Evolutionary conservation across 2,113 vertebrate genomes (phyloP).

Genomic region (Argyrosomus japonicus): DNA sequence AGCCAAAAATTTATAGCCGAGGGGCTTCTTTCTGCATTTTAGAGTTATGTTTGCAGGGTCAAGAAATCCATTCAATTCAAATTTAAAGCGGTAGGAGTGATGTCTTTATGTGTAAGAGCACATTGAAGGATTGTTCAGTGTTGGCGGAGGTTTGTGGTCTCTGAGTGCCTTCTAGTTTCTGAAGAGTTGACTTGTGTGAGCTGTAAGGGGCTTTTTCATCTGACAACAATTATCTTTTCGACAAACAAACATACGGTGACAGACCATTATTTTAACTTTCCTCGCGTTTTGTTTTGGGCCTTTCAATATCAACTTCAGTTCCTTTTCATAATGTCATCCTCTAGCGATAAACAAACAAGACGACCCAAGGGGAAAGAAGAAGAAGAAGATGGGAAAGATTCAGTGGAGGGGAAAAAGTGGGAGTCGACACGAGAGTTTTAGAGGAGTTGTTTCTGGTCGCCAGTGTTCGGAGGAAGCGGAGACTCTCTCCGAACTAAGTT

Average conservation of each 20-base stretch:
- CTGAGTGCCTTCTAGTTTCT: slow-evolving; percentile 28
- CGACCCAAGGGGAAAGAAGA: not conserved
- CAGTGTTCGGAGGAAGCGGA: not conserved
- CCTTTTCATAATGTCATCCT: slow-evolving; percentile 42
- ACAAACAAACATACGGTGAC: slow-evolving; percentile 72
- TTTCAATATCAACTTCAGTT: slow-evolving; percentile 34
- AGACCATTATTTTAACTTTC: slow-evolving; percentile 70
- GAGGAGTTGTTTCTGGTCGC: slow-evolving; percentile 25
- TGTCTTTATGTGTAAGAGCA: slow-evolving; percentile 52
- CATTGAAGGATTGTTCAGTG: slow-evolving; percentile 44
- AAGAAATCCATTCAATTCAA: slow-evolving; percentile 44
- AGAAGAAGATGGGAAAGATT: slow-evolving; percentile 28
- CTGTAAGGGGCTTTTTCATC: slow-evolving; percentile 63
- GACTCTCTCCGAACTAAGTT: not conserved
- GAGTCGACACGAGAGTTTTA: slow-evolving; percentile 19
- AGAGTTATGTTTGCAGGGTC: slow-evolving; percentile 44
- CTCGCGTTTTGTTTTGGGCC: slow-evolving; percentile 40
- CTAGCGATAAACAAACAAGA: slow-evolving; percentile 62
- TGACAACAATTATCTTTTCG: slow-evolving; percentile 73
- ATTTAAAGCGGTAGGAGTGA: slow-evolving; percentile 47
- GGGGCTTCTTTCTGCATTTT: slow-evolving; percentile 24
- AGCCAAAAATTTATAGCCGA: slow-evolving; percentile 20
- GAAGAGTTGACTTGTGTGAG: slow-evolving; percentile 53
- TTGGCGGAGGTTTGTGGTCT: slow-evolving; percentile 52
- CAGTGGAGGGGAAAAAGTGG: not conserved